phyloP scores from a whole-genome alignment of 2,113 vertebrate genomes.

The Apus apus region DNA sequence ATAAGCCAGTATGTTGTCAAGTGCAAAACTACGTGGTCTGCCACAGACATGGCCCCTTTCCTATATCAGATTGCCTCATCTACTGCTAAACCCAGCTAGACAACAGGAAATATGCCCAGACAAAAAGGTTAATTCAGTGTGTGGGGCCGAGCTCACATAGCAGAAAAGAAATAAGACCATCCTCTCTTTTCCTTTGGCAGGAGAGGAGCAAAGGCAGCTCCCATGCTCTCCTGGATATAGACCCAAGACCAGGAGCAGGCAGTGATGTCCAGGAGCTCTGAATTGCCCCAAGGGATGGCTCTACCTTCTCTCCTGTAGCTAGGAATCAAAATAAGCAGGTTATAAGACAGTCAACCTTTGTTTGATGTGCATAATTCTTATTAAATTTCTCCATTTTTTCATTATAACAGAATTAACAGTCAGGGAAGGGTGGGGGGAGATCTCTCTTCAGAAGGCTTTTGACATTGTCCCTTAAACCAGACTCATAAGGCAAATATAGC shows the following conservation, averaged over 20 bases:
- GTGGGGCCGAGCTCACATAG: background rate
- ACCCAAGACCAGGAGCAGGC: background rate
- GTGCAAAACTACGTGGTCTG: background rate
- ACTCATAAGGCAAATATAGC: background rate
- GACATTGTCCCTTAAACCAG: background rate
- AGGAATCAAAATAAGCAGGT: background rate
- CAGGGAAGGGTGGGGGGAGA: accelerated
- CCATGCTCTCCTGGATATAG: accelerated
- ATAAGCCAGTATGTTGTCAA: background rate
- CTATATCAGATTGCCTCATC: background rate
- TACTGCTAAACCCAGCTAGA: background rate
- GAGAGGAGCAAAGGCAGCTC: background rate
- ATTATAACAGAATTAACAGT: background rate
- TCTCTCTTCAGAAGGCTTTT: background rate
- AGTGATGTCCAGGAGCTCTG: background rate
- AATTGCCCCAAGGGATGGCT: background rate
- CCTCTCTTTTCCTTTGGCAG: background rate
- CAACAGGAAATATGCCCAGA: background rate
- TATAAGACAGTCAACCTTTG: background rate
- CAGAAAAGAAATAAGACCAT: background rate
- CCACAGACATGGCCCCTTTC: background rate
- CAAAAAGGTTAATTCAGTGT: background rate
- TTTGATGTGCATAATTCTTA: background rate
- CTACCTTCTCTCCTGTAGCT: background rate
- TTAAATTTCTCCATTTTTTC: background rate